phyloP scores from a whole-genome alignment of 2,113 vertebrate genomes.

The Acrocephalus arundinaceus region DNA sequence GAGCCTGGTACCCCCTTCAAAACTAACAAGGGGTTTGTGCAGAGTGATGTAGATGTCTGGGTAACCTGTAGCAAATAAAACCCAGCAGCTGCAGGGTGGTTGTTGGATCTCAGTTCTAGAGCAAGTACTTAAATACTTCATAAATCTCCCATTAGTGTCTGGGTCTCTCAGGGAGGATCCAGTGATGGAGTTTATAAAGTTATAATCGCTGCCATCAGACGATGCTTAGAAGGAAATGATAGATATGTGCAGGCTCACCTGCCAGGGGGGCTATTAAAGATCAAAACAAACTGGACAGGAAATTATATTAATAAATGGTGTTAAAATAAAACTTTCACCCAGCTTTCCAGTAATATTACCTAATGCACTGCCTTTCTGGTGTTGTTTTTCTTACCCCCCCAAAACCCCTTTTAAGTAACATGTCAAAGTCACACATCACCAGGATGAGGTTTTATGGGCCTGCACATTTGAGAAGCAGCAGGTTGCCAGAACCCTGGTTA shows the following conservation, averaged over 20 bases:
- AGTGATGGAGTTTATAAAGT: conserved; percentile 15
- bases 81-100: not conserved
- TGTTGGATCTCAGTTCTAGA: not conserved
- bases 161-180: conserved; percentile 19
- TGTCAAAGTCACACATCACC: not conserved
- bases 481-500: not conserved
- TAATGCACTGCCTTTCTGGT: not conserved
- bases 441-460: not conserved
- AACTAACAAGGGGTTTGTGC: not conserved
- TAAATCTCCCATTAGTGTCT: conserved; percentile 45
- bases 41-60: not conserved
- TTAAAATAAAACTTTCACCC: not conserved
- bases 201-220: conserved; percentile 1
- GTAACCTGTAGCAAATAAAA: not conserved
- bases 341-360: not conserved
- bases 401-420: not conserved
- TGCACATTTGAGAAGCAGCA: not conserved
- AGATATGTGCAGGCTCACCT: not conserved
- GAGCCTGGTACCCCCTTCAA: not conserved
- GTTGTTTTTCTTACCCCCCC: not conserved
- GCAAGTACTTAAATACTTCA: not conserved
- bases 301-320: not conserved
- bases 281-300: not conserved
- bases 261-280: not conserved
- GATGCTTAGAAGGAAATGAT: not conserved